These are phyloP conservation scores for Eupithecia centaureata DNA, from an alignment of 2,888 invertebrate genomes.

Conservation along the genomic window DNA sequence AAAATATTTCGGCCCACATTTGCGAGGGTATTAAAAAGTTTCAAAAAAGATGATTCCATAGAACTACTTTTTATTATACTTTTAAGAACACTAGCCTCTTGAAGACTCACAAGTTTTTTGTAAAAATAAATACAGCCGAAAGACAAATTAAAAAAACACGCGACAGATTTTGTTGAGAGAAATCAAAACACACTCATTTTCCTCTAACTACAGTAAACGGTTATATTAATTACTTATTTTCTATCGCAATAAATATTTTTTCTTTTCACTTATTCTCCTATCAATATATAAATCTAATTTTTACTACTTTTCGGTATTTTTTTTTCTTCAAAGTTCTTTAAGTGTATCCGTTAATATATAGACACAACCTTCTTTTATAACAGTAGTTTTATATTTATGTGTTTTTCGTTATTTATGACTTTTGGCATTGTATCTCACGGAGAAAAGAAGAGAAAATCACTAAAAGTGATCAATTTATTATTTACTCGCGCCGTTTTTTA, in stretches of 20 bases:
- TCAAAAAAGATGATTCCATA: constrained; percentile 72
- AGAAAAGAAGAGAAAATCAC: constrained; percentile 54
- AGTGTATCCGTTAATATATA: constrained; percentile 76
- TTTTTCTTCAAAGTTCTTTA: constrained; percentile 48
- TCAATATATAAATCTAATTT: constrained; percentile 80
- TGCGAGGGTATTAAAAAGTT: constrained; percentile 67
- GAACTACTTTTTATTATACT: constrained; percentile 49
- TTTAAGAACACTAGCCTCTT: constrained; percentile 54
- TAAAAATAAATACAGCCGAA: constrained; percentile 45
- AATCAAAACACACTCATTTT: constrained; percentile 42
- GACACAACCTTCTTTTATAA: constrained; percentile 81
- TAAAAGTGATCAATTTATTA: constrained; percentile 50
- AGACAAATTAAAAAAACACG: constrained; percentile 31
- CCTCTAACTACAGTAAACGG: constrained; percentile 76
- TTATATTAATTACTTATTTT: constrained; percentile 68
- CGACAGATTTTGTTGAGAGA: constrained; percentile 43
- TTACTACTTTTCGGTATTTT: constrained; percentile 66
- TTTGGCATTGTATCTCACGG: constrained; percentile 73
- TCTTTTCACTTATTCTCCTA: constrained; percentile 72
- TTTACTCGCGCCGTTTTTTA: constrained; percentile 41
- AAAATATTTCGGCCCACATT: constrained; percentile 69
- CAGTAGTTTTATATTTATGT: constrained; percentile 67
- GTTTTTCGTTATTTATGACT: constrained; percentile 63
- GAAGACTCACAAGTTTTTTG: constrained; percentile 44
- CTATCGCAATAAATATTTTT: constrained; percentile 82